Evolutionary conservation across 2,888 invertebrate genomes (phyloP).

Genomic region (Tigriopus californicus): DNA sequence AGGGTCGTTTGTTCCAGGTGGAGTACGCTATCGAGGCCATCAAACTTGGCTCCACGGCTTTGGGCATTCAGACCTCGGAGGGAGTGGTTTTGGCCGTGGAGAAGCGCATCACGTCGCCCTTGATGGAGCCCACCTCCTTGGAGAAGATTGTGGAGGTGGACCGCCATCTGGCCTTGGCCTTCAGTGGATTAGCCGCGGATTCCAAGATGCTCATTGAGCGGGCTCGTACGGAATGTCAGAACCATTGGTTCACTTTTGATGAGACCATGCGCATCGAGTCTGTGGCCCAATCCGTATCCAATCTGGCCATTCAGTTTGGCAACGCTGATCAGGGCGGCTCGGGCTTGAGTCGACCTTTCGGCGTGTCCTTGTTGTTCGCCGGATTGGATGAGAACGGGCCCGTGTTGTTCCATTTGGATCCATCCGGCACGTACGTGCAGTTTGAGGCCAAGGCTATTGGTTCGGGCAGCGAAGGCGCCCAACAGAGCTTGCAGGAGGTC

Average conservation of each 20-base stretch:
- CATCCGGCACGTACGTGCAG: slow-evolving; percentile 92
- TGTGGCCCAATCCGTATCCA: slow-evolving; percentile 93
- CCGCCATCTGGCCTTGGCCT: slow-evolving; percentile 54
- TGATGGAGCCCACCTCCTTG: slow-evolving; percentile 91
- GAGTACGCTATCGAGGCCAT: slow-evolving; percentile 99
- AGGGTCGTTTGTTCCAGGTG: slow-evolving; percentile 80
- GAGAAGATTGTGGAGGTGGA: slow-evolving; percentile 99
- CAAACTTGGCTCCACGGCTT: slow-evolving; percentile 94
- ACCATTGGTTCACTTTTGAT: slow-evolving; percentile 95
- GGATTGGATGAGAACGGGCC: slow-evolving; percentile 70
- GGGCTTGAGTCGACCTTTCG: slow-evolving; percentile 92
- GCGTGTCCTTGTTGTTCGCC: slow-evolving; percentile 94
- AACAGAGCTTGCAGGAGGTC: slow-evolving; percentile 55
- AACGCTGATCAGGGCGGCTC: slow-evolving; percentile 90
- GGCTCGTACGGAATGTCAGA: slow-evolving; percentile 88
- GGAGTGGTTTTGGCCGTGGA: slow-evolving; percentile 95
- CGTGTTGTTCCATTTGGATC: slow-evolving; percentile 94
- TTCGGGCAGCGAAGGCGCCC: slow-evolving; percentile 96
- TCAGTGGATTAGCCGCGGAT: slow-evolving; percentile 78
- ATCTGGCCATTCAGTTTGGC: slow-evolving; percentile 96
- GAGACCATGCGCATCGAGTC: slow-evolving; percentile 74
- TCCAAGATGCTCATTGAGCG: slow-evolving; percentile 81
- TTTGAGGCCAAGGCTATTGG: slow-evolving; percentile 98
- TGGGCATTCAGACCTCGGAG: slow-evolving; percentile 87
- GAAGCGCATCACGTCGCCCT: slow-evolving; percentile 84